These are phyloP conservation scores for Holacanthella duospinosa DNA, from an alignment of 2,888 invertebrate genomes.

Conservation along the genomic window DNA sequence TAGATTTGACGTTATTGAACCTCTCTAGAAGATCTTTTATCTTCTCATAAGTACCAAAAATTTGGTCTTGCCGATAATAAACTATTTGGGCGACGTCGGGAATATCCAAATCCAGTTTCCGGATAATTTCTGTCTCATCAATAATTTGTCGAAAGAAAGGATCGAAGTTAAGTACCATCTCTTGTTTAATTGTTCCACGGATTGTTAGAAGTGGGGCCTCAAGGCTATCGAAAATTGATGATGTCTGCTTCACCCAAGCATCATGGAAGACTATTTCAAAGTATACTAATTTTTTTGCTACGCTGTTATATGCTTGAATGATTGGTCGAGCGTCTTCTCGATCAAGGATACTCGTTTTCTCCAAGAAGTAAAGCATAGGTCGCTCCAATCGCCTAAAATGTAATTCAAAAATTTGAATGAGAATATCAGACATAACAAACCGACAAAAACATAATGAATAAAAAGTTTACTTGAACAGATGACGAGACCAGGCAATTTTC, in stretches of 20 bases:
- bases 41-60: constrained; percentile 52
- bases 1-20: constrained; percentile 25
- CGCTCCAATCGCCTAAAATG: constrained; percentile 28
- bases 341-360: constrained; percentile 43
- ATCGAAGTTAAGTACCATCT: constrained; percentile 55
- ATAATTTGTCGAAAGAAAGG: constrained; percentile 48
- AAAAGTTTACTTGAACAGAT: constrained; percentile 48
- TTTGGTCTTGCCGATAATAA: constrained; percentile 59
- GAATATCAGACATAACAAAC: neutral
- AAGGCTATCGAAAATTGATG: constrained; percentile 31
- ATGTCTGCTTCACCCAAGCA: constrained; percentile 43
- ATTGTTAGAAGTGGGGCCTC: constrained; percentile 34
- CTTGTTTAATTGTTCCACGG: constrained; percentile 35
- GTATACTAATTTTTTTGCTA: constrained; percentile 66
- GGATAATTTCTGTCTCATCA: constrained; percentile 69
- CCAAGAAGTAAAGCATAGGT: constrained; percentile 31
- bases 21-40: constrained; percentile 54
- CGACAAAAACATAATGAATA: neutral
- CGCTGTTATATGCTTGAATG: constrained; percentile 65
- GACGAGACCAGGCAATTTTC: constrained; percentile 71
- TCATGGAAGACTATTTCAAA: constrained; percentile 72
- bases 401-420: neutral
- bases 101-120: constrained; percentile 61
- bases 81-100: constrained; percentile 66
- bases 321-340: constrained; percentile 61